Percentiles rank a stretch among this genome's conserved stretches.
phyloP scores from a whole-genome alignment of 2,113 vertebrate species.

The Phalacrocorax carbo region DNA sequence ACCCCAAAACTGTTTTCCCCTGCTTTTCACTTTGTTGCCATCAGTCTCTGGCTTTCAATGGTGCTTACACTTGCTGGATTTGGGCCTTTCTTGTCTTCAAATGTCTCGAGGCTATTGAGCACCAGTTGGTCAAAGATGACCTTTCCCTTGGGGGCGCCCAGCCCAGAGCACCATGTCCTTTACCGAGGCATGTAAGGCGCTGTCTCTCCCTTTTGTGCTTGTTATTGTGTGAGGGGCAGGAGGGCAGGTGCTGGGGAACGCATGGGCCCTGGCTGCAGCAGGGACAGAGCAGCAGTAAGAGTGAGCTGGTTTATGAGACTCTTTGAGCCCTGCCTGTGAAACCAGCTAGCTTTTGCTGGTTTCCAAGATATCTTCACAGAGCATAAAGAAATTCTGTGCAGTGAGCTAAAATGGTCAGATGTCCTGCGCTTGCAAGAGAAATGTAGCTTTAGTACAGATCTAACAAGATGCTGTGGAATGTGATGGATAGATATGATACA shows the following conservation, averaged over 20 bases:
- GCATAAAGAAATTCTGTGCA: background rate
- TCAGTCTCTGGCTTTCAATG: background rate
- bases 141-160: background rate
- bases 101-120: background rate
- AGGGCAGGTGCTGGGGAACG: background rate
- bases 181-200: background rate
- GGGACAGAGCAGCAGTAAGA: background rate
- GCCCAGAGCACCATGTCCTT: background rate
- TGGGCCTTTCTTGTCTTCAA: background rate
- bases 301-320: background rate
- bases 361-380: background rate
- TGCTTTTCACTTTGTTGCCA: background rate
- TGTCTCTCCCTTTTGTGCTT: background rate
- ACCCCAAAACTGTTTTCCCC: background rate
- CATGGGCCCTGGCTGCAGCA: background rate
- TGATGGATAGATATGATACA: background rate
- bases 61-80: background rate
- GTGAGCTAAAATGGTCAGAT: background rate
- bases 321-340: background rate
- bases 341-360: background rate
- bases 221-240: background rate
- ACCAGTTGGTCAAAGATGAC: background rate
- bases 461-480: background rate
- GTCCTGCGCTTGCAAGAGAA: rapidly evolving
- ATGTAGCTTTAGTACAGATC: background rate